Evolutionary conservation across 1,140 invertebrate species (phyloP).

Genomic region (Saccostrea echinata): DNA sequence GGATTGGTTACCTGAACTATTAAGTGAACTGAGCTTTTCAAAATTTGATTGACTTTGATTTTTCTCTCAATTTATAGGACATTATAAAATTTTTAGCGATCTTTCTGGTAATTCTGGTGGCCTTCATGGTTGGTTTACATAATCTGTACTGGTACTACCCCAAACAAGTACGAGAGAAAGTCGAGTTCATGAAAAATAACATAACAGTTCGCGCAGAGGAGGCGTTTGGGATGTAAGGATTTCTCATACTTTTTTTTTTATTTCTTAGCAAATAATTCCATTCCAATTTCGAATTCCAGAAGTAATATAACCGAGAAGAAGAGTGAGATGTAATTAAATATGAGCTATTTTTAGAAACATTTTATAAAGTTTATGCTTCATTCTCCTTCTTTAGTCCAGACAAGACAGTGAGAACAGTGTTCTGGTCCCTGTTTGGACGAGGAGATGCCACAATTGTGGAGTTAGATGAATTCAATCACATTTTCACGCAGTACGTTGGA

Average conservation of each 20-base stretch:
- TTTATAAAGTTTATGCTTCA: not conserved
- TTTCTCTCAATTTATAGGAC: conserved; percentile 85
- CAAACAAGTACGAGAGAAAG: conserved; percentile 88
- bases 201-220: conserved; percentile 69
- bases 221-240: conserved; percentile 74
- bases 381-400: conserved; percentile 85
- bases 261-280: not conserved
- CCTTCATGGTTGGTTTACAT: conserved; percentile 96
- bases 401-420: conserved; percentile 75
- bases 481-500: conserved; percentile 75
- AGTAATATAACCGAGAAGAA: no score
- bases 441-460: conserved; percentile 97
- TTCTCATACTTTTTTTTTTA: not conserved
- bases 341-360: not conserved
- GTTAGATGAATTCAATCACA: conserved; percentile 89
- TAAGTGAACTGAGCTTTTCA: no score
- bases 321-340: no score
- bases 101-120: conserved; percentile 95
- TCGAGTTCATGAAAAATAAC: conserved; percentile 68
- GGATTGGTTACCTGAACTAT: no score
- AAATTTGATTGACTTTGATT: no score
- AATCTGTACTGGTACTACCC: conserved; percentile 98
- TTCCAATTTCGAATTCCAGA: not conserved
- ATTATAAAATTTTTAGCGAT: conserved; percentile 97
- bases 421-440: conserved; percentile 88